These are phyloP conservation scores for Deroplatys truncata DNA, from an alignment of 2,888 invertebrate species.

Conservation along the genomic window DNA sequence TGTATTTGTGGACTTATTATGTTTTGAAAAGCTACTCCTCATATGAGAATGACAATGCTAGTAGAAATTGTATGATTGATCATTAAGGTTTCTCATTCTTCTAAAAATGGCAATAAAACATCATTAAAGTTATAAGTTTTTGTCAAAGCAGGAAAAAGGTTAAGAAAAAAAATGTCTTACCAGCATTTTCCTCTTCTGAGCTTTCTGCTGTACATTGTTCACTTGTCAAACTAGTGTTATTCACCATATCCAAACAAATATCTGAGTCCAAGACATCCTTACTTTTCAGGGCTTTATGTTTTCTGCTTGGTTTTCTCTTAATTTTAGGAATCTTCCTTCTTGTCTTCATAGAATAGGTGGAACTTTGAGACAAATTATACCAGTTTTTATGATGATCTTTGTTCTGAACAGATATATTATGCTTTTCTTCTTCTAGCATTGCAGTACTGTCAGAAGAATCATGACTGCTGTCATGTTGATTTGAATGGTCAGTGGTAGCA, in stretches of 20 bases:
- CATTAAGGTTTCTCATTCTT: no score
- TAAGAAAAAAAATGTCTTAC: neutral
- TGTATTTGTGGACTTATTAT: no score
- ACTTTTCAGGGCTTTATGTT: neutral
- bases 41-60: no score
- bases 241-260: neutral
- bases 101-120: no score
- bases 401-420: neutral
- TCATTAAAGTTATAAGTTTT: no score
- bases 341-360: neutral
- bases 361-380: neutral
- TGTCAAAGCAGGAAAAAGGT: neutral
- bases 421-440: neutral
- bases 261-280: neutral
- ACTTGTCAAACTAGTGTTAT: neutral
- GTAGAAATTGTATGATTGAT: no score
- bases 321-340: neutral
- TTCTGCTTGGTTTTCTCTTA: neutral
- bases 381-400: neutral
- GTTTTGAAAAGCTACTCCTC: no score
- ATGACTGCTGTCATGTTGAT: neutral
- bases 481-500: neutral
- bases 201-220: neutral
- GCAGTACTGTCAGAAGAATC: no score
- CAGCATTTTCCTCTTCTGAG: neutral